Conservation (phyloP, 2,888 invertebrate species). For the Cerastis leucographa region DNA sequence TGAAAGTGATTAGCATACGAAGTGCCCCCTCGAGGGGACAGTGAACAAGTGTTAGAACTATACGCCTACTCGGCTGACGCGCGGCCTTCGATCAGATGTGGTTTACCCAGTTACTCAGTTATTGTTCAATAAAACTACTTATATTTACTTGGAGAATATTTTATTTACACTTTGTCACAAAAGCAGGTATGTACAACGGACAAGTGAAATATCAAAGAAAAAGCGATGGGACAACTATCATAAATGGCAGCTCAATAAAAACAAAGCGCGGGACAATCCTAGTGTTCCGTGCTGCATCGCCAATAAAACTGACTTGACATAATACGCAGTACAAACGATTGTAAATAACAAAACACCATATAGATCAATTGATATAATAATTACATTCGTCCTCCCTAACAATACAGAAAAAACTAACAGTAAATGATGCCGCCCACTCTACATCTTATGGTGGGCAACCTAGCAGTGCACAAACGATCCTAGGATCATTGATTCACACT, state of each 20-base stretch:
- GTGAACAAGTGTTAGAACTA: constrained; percentile 57
- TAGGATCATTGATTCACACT: not conserved
- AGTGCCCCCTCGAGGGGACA: constrained; percentile 41
- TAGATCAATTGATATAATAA: constrained; percentile 43
- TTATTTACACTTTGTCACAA: constrained; percentile 88
- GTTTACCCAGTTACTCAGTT: constrained; percentile 73
- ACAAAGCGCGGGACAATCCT: constrained; percentile 52
- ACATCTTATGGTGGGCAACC: not conserved
- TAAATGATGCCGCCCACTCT: constrained; percentile 40
- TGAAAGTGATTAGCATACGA: constrained; percentile 83
- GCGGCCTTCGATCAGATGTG: constrained; percentile 60
- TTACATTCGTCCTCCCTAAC: constrained; percentile 47
- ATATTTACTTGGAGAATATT: constrained; percentile 86
- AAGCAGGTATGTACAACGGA: constrained; percentile 84
- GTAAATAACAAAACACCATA: constrained; percentile 58
- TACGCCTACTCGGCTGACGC: constrained; percentile 46
- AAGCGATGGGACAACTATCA: constrained; percentile 71
- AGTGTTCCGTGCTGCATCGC: constrained; percentile 39
- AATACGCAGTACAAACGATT: constrained; percentile 50
- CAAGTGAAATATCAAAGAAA: constrained; percentile 78
- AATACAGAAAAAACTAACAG: constrained; percentile 43
- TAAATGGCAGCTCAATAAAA: constrained; percentile 64
- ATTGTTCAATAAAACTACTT: constrained; percentile 81
- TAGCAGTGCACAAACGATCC: not conserved
- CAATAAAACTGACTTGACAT: constrained; percentile 50